Evolutionary conservation across 2,797 vertebrate genomes (phyloP), one percentile per base, ranked within the genome.

Genomic region (Rhyacichthys aspro): DNA sequence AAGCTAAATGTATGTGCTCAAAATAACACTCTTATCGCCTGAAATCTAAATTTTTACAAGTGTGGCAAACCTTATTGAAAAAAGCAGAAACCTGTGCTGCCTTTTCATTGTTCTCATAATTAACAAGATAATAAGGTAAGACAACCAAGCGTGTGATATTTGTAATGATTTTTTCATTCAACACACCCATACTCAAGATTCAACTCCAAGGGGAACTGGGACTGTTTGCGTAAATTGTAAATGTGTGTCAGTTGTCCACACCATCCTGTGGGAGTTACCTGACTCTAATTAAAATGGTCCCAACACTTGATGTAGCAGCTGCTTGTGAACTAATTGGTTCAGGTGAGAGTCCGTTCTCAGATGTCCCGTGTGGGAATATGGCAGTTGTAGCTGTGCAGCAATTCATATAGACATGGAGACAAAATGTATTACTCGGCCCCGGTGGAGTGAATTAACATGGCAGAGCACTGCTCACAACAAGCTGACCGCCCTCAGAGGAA

Each of bases 251-350:
- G 59, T 60, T 63, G 60, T 62, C 68, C 66, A 18, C 38, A 49
- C 39, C 45, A 1, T 63, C 76, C 76, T 15, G 15, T n/a, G 59
- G 54, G 72, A 43, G 56, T 70, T 43, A n/a, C 62, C 39, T 53
- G 42, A 19, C 45, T 17, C 47, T 85, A 76, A 90, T 90, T 86
- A 86, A 87, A 87, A 74, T 59, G 53, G 59, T 67, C 58, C 60
- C 70, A 58, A 67, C 77, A 72, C 80, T 67, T 81, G 80, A 71
- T 67, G 84, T 50, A 76, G 85, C 86, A 83, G 77, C 78, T 86
- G 86, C 74, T 68, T 75, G 57, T 7, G 6, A 60, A 45, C 61
- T 90, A 90, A 90, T 90, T 88, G 83, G 78, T 50, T 76, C 70
- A 80, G 79, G 82, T 83, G 69, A 76, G 72, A 53, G 70, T 83